A percentile compares a stretch with the other conserved stretches of the same genome.
Evolutionary conservation across 2,888 invertebrate genomes (phyloP).

Genomic region (Dorcus parallelipipedus): DNA sequence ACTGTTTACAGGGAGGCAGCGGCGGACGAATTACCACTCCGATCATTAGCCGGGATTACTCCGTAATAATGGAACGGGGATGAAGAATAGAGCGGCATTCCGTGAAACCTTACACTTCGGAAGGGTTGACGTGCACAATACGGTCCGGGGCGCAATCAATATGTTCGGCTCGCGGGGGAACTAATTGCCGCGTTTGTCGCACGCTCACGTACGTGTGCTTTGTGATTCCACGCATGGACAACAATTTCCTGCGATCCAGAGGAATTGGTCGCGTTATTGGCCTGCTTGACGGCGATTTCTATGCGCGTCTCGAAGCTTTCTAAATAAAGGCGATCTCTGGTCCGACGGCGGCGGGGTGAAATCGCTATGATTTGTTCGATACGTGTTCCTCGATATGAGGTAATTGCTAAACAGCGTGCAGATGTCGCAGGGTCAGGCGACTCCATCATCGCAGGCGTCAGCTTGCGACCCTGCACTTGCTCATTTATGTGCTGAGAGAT

Average conservation of each 20-base stretch:
- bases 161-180: constrained; percentile 29
- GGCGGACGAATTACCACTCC: constrained; percentile 31
- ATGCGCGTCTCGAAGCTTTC: constrained; percentile 43
- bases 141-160: constrained; percentile 34
- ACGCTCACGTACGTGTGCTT: constrained; percentile 25
- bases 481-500: constrained; percentile 47
- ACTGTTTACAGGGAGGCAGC: constrained; percentile 28
- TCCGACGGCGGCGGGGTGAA: constrained; percentile 37
- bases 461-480: constrained; percentile 46
- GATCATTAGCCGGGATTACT: constrained; percentile 40
- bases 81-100: constrained; percentile 32
- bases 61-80: constrained; percentile 35
- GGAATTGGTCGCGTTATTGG: constrained; percentile 46
- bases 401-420: constrained; percentile 41
- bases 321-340: constrained; percentile 38
- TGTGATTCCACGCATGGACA: constrained; percentile 33
- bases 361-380: constrained; percentile 48
- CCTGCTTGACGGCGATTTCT: constrained; percentile 48
- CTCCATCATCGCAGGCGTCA: constrained; percentile 45
- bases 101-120: constrained; percentile 27
- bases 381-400: constrained; percentile 39
- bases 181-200: constrained; percentile 27
- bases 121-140: constrained; percentile 31
- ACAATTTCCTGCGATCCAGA: constrained; percentile 46
- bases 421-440: constrained; percentile 46